phyloP scores from a whole-genome alignment of 37 sponge, comb jelly and placozoan species.

The Hexactinellida sp. region DNA sequence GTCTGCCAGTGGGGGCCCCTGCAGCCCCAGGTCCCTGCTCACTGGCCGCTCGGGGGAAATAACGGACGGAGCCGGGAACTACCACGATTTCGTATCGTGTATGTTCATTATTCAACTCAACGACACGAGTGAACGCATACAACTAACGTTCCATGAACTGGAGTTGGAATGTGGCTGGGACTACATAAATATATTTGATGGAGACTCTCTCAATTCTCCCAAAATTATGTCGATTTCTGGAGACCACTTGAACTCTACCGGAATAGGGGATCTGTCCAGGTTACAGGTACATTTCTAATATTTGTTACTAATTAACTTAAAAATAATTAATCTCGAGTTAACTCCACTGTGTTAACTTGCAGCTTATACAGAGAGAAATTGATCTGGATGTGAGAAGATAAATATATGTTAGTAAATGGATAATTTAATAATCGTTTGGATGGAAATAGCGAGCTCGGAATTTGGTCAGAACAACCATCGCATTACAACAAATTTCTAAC shows the following conservation, averaged over 20 bases:
- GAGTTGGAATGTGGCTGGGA: constrained; percentile 2
- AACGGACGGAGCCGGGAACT: background rate
- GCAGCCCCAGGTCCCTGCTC: background rate
- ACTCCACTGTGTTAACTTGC: too few species aligned
- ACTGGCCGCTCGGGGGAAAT: background rate
- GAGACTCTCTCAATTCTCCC: background rate
- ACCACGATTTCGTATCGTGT: background rate
- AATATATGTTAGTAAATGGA: too few species aligned
- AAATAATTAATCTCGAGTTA: too few species aligned
- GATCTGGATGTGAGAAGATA: too few species aligned
- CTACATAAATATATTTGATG: background rate
- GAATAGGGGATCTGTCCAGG: background rate
- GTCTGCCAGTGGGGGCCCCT: background rate
- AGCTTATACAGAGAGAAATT: too few species aligned
- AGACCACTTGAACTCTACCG: background rate
- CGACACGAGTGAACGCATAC: background rate
- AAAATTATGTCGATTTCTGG: background rate
- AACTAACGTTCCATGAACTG: background rate
- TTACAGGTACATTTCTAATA: constrained; percentile 8
- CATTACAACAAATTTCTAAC: too few species aligned
- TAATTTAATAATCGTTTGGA: too few species aligned
- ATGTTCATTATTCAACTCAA: background rate
- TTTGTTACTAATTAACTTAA: background rate
- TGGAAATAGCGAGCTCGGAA: too few species aligned
- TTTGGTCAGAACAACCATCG: too few species aligned